phyloP scores from a whole-genome alignment of 2,113 vertebrate species.

The Carollia perspicillata region DNA sequence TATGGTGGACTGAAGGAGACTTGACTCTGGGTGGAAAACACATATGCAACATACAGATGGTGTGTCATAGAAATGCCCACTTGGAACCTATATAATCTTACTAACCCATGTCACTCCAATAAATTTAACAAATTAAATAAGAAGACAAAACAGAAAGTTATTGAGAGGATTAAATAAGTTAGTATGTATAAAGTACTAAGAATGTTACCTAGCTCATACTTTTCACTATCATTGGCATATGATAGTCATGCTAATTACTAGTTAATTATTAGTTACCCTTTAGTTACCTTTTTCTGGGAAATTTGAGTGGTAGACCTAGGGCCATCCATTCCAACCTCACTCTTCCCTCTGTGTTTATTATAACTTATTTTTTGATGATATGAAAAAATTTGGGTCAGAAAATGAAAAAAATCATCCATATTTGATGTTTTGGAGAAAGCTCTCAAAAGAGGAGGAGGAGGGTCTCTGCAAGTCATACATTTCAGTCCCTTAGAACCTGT shows the following conservation, averaged over 20 bases:
- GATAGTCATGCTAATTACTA: too few species aligned
- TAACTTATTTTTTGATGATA: background rate
- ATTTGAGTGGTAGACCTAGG: background rate
- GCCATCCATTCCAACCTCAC: background rate
- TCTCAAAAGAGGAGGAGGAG: background rate
- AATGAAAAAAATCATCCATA: background rate
- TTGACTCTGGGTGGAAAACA: background rate
- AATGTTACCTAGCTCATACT: background rate
- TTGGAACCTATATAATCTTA: background rate
- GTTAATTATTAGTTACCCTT: background rate
- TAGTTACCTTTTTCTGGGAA: background rate
- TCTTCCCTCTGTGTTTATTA: background rate
- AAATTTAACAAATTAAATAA: background rate
- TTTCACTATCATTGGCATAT: background rate
- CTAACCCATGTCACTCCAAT: background rate
- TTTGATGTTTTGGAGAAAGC: background rate
- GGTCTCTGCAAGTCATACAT: background rate
- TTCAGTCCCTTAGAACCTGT: background rate
- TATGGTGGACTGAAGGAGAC: background rate
- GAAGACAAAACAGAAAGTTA: background rate
- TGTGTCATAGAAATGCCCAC: background rate
- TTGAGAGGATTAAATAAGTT: background rate
- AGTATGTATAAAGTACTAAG: background rate
- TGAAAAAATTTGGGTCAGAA: background rate
- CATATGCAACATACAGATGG: background rate